These are phyloP conservation scores for Huso huso DNA, from an alignment of 2,797 vertebrate species.

Conservation along the genomic window DNA sequence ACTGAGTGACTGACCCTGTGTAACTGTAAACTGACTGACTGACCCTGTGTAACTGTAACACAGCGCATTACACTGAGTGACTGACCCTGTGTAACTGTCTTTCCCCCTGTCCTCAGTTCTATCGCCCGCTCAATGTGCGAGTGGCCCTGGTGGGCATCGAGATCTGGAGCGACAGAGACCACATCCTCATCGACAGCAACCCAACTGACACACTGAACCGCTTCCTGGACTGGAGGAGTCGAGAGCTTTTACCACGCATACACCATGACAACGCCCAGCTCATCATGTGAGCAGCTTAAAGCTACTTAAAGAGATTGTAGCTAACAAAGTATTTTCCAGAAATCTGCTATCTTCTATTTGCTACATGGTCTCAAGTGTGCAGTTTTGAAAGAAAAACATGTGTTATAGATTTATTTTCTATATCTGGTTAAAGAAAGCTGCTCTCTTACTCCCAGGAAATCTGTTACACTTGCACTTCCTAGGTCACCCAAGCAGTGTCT, in stretches of 20 bases:
- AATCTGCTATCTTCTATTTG: too few relatives aligned
- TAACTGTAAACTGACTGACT: too few relatives aligned
- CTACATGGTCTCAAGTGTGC: too few relatives aligned
- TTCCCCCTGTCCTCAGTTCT: conserved; percentile 59
- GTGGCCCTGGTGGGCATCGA: conserved; percentile 78
- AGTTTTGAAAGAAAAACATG: too few relatives aligned
- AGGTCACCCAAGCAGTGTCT: too few relatives aligned
- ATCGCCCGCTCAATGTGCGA: conserved; percentile 71
- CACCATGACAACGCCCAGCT: conserved; percentile 86
- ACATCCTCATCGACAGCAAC: conserved; percentile 53
- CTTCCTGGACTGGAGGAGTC: conserved; percentile 77
- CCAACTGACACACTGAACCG: conserved; percentile 60
- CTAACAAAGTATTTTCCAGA: too few relatives aligned
- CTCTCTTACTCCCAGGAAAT: too few relatives aligned
- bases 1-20: not conserved
- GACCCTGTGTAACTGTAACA: not conserved
- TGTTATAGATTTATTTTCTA: too few relatives aligned
- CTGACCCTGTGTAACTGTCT: not conserved
- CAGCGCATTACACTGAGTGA: too few relatives aligned
- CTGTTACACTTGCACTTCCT: too few relatives aligned
- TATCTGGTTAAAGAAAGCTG: too few relatives aligned
- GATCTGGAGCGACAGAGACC: conserved; percentile 73
- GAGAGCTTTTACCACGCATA: conserved; percentile 66
- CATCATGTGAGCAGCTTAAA: conserved; percentile 56
- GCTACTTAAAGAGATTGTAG: too few relatives aligned